Evolutionary conservation across 2,797 vertebrate genomes (phyloP), one percentile per base, ranked within the genome.

Genomic region (Novumbra hubbsi): DNA sequence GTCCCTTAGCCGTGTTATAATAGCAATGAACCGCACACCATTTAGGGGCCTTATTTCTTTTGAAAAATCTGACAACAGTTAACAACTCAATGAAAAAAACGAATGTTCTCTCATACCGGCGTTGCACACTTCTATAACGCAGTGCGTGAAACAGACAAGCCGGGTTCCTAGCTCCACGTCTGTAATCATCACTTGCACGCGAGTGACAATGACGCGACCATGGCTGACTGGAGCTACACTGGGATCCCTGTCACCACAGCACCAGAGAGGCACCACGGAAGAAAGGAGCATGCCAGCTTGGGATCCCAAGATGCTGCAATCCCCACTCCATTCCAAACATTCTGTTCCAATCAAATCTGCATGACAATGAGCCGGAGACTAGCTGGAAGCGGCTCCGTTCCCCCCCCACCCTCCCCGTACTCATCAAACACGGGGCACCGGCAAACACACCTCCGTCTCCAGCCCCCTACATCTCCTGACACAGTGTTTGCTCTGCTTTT

Each of bases 321-420:
- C 7, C 11, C 65, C 19, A 2, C 55, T 27, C 21, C 55, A 12
- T 19, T 28, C 80, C 68, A 65, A 62, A 80, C 68, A 73, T 57
- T 57, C 70, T 77, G 62, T 70, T 65, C 21, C 57, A 76, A 78
- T 81, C 77, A 34, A 65, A 81, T 82, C 80, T 82, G 78, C 80
- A 82, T 84, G 76, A 83, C 82, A 82, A 79, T 81, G 72, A 76
- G 70, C 57, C 74, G 32, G 73, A 74, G 70, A 57, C 74, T 63
- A 71, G 27, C 68, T 52, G 52, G 48, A 41, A 65, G 68, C 27
- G 27, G 70, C 62, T 68, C 52, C 11, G 50, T 73, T 78, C 72
- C 72, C 78, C 71, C 68, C 60, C 21, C 16, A 30, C 72, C 72
- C 78, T 72, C 68, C 60, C 21, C 16, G 38, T 71, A 66, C 66